Conservation (phyloP, 2,797 vertebrate species). For the Protonibea diacanthus region DNA sequence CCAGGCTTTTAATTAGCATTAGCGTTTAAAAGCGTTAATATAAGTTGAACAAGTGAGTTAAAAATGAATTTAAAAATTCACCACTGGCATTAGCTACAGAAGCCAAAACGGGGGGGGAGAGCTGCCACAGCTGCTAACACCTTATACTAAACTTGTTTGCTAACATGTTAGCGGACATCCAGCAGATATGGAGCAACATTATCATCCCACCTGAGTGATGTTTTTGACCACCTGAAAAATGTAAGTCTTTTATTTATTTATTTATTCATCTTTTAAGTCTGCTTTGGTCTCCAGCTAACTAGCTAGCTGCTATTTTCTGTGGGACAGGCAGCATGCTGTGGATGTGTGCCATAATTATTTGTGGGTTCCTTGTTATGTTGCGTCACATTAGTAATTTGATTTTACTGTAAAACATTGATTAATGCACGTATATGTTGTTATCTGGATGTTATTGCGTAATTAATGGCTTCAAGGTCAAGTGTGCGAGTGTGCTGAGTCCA, state of each 20-base stretch:
- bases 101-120: too few relatives aligned
- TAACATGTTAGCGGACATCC: neutral
- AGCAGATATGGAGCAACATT: neutral
- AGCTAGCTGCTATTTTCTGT: neutral
- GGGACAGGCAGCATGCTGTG: neutral
- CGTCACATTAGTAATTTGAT: neutral
- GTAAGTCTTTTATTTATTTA: slow-evolving; percentile 2
- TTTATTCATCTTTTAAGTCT: neutral
- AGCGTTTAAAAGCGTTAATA: too few relatives aligned
- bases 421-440: neutral
- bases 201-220: too few relatives aligned
- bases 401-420: neutral
- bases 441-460: neutral
- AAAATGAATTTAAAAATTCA: too few relatives aligned
- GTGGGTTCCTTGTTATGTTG: neutral
- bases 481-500: slow-evolving; percentile 24
- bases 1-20: too few relatives aligned
- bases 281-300: neutral
- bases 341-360: neutral
- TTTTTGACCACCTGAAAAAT: neutral
- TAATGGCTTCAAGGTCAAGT: slow-evolving; percentile 25
- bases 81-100: too few relatives aligned
- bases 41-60: too few relatives aligned
- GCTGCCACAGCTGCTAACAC: too few relatives aligned
- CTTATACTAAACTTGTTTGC: neutral